phyloP scores from a whole-genome alignment of 2,113 vertebrate species.

The Rutilus rutilus region DNA sequence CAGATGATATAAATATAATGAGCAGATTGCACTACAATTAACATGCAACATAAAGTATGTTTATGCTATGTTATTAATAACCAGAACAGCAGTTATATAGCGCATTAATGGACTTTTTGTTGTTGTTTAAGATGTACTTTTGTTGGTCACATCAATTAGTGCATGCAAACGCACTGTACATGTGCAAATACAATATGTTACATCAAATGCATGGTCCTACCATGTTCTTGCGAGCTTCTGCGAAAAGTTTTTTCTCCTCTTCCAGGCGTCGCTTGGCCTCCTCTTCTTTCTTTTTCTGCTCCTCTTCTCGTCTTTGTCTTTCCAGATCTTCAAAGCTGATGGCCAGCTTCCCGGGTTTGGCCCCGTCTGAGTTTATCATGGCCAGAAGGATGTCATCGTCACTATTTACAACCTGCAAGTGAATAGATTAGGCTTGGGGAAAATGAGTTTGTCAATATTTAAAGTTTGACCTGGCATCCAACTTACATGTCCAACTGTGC shows the following conservation, averaged over 20 bases:
- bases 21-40: constrained; percentile 25
- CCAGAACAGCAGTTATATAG: not conserved
- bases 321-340: constrained; percentile 81
- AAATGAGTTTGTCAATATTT: not conserved
- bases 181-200: not conserved
- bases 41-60: constrained; percentile 17
- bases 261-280: constrained; percentile 79
- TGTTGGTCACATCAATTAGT: not conserved
- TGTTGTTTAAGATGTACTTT: not conserved
- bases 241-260: constrained; percentile 81
- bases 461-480: not conserved
- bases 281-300: constrained; percentile 78
- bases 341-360: constrained; percentile 75
- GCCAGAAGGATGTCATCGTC: constrained; percentile 76
- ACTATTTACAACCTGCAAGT: constrained; percentile 74
- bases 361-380: constrained; percentile 74
- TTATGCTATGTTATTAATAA: not conserved
- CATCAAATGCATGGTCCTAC: constrained; percentile 58
- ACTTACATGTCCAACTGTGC: not conserved
- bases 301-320: constrained; percentile 77
- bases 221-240: constrained; percentile 81
- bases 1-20: constrained; percentile 52
- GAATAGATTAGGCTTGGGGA: constrained; percentile 2
- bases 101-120: not conserved
- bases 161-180: not conserved